A percentile compares a stretch with the other conserved stretches of the same genome.
Conservation (phyloP, 1,140 invertebrate species). For the Tetranychus urticae region DNA sequence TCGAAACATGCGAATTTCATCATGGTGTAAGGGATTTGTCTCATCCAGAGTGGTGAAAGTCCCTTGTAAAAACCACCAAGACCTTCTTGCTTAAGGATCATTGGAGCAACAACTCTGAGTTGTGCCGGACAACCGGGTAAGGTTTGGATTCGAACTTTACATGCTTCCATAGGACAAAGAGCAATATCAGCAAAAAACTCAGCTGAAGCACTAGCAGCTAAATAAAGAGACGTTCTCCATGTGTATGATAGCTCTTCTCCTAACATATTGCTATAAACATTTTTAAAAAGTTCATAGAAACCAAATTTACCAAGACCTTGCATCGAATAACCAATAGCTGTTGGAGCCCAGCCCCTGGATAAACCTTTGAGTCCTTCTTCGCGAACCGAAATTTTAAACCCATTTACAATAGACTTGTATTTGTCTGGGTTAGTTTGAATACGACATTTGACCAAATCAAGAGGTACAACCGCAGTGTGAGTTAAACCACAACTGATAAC, state of each 20-base stretch:
- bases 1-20: constrained; percentile 99
- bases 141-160: constrained; percentile 91
- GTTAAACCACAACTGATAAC: constrained; percentile 83
- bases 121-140: constrained; percentile 75
- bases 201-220: constrained; percentile 83
- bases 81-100: constrained; percentile 33
- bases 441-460: constrained; percentile 96
- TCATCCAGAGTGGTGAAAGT: constrained; percentile 82
- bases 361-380: constrained; percentile 77
- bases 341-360: constrained; percentile 92
- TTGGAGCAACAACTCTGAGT: constrained; percentile 49
- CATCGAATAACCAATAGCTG: constrained; percentile 85
- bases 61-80: constrained; percentile 69
- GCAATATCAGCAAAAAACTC: constrained; percentile 99
- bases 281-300: constrained; percentile 72
- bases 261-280: constrained; percentile 52
- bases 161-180: constrained; percentile 91
- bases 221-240: constrained; percentile 75
- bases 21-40: constrained; percentile 99
- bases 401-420: constrained; percentile 71
- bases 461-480: constrained; percentile 60
- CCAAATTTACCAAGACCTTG: constrained; percentile 60
- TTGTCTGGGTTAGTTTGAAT: constrained; percentile 57
- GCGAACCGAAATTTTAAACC: constrained; percentile 46
- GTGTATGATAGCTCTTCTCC: constrained; percentile 84